These are phyloP conservation scores for Caretta caretta DNA, from an alignment of 2,113 vertebrate species.

Conservation along the genomic window DNA sequence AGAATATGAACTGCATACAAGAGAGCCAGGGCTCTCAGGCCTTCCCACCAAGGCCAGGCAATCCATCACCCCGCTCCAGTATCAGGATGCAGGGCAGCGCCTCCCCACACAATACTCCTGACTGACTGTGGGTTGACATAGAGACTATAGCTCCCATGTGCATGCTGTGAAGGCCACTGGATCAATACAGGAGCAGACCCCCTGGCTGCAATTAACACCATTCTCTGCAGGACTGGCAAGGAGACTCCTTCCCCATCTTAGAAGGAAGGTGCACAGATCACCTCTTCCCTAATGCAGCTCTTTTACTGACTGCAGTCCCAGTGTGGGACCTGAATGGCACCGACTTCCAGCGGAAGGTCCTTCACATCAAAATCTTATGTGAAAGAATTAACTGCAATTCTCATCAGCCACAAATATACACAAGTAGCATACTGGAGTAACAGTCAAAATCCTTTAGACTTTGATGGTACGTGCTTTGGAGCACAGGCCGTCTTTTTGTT, in stretches of 20 bases:
- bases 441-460: neutral
- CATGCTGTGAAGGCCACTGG: neutral
- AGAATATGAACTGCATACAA: neutral
- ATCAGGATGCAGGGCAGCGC: neutral
- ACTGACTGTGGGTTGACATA: conserved; percentile 15
- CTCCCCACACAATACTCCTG: neutral
- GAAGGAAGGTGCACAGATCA: neutral
- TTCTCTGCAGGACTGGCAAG: neutral
- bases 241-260: neutral
- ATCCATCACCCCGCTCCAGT: neutral
- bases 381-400: neutral
- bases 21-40: rapidly evolving
- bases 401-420: neutral
- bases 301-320: neutral
- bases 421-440: neutral
- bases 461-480: neutral
- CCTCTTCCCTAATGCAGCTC: neutral
- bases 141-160: neutral
- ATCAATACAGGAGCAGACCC: neutral
- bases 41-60: neutral
- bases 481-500: neutral
- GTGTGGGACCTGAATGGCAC: neutral
- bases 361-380: neutral
- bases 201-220: neutral
- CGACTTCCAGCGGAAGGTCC: neutral